Conservation (phyloP, 2,113 vertebrate genomes). For the Xiphias gladius region DNA sequence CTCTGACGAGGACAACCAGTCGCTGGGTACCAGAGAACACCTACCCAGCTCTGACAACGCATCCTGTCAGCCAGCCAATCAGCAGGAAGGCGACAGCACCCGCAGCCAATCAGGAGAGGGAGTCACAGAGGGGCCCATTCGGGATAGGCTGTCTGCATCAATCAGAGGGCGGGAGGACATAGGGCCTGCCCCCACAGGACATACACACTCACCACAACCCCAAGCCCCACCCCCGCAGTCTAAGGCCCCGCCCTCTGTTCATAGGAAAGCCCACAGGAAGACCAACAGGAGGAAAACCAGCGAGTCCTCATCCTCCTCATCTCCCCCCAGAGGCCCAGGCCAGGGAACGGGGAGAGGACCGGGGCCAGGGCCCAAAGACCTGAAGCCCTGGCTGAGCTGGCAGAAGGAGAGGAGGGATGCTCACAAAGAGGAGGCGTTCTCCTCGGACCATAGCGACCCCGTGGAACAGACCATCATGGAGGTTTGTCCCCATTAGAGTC, state of each 20-base stretch:
- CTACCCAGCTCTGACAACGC: slow-evolving; percentile 74
- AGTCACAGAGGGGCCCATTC: not conserved
- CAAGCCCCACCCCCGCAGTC: not conserved
- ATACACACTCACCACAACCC: not conserved
- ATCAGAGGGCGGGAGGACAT: slow-evolving; percentile 13
- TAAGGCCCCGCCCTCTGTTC: slow-evolving; percentile 29
- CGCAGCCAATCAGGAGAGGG: slow-evolving; percentile 28
- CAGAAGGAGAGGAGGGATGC: slow-evolving; percentile 50
- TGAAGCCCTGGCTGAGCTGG: slow-evolving; percentile 49
- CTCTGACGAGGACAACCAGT: slow-evolving; percentile 75
- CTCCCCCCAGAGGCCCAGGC: not conserved
- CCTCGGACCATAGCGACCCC: slow-evolving; percentile 51
- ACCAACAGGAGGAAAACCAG: slow-evolving; percentile 78
- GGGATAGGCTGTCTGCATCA: slow-evolving; percentile 14
- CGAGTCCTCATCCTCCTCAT: slow-evolving; percentile 36
- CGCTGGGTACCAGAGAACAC: slow-evolving; percentile 66
- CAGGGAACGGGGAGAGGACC: too few relatives aligned
- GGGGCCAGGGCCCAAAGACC: not conserved
- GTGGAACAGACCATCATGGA: slow-evolving; percentile 84
- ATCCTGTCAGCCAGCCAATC: slow-evolving; percentile 48
- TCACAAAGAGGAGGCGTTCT: slow-evolving; percentile 59
- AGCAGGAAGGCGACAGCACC: slow-evolving; percentile 1
- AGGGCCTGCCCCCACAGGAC: not conserved
- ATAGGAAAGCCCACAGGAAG: slow-evolving; percentile 84
- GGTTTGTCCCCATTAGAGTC: slow-evolving; percentile 6